Evolutionary conservation across 2,113 vertebrate species (phyloP).

Genomic region (Scolopax mira): DNA sequence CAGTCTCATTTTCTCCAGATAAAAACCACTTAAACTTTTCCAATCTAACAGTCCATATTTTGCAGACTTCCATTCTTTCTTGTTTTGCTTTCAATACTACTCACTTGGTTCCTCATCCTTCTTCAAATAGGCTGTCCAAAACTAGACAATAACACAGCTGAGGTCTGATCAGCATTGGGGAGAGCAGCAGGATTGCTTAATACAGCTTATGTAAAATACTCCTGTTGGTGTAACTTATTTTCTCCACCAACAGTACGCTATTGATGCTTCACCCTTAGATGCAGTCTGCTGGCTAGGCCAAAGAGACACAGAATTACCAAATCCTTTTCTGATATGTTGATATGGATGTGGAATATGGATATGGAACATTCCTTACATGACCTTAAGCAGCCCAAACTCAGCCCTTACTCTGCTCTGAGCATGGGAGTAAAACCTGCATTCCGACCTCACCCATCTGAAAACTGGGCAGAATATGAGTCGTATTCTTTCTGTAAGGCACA

Average conservation of each 20-base stretch:
- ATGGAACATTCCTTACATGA: background rate
- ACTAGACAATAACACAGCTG: background rate
- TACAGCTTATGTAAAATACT: background rate
- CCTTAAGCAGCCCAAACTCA: background rate
- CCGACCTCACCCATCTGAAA: background rate
- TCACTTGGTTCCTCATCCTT: background rate
- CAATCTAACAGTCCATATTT: background rate
- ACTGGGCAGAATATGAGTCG: background rate
- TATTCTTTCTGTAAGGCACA: background rate
- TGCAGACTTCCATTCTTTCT: background rate
- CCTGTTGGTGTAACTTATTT: background rate
- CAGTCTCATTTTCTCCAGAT: background rate
- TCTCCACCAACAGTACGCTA: background rate
- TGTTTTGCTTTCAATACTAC: background rate
- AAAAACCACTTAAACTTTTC: background rate
- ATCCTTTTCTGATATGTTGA: background rate
- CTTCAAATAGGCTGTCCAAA: background rate
- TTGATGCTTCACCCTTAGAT: background rate
- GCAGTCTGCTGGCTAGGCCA: background rate
- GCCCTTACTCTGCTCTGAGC: background rate
- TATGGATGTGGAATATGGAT: background rate
- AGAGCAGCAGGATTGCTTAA: background rate
- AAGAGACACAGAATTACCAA: background rate
- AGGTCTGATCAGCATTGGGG: background rate
- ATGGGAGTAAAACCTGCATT: background rate